Percentiles rank a stretch among this genome's conserved stretches.
phyloP scores from a whole-genome alignment of 2,113 vertebrate genomes.

The Trachemys scripta region DNA sequence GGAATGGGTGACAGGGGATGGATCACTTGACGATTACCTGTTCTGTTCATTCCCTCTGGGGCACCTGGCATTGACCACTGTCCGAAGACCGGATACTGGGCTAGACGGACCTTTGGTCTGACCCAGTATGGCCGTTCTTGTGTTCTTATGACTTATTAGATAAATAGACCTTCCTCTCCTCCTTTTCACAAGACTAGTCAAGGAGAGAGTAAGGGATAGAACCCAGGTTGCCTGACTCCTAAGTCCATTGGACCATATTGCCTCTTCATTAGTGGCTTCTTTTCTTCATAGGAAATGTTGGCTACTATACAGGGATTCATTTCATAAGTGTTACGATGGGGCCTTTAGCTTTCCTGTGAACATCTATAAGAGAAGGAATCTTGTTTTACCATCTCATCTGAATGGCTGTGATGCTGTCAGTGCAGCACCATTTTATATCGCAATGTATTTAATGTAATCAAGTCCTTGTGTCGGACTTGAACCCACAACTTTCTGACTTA shows the following conservation, averaged over 20 bases:
- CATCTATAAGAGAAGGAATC: neutral
- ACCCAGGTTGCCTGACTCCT: neutral
- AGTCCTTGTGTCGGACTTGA: neutral
- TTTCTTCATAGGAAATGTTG: neutral
- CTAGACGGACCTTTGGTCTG: too few relatives aligned
- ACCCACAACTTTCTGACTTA: accelerated
- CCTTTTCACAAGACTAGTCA: neutral
- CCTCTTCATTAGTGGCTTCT: neutral
- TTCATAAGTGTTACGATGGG: too few relatives aligned
- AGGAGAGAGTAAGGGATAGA: neutral
- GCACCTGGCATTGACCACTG: too few relatives aligned
- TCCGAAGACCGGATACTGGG: too few relatives aligned
- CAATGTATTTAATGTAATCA: neutral
- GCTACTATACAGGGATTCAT: too few relatives aligned
- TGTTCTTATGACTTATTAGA: too few relatives aligned
- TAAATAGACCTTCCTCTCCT: neutral
- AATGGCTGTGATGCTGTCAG: too few relatives aligned
- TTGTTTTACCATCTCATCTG: neutral
- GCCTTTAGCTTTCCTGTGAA: neutral
- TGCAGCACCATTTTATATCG: neutral
- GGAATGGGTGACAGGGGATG: too few relatives aligned
- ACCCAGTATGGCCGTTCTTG: too few relatives aligned
- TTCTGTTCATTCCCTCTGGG: too few relatives aligned
- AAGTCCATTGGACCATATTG: neutral
- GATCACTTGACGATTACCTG: too few relatives aligned